Conservation (phyloP, 2,113 vertebrate genomes). For the Isichthys henryi region DNA sequence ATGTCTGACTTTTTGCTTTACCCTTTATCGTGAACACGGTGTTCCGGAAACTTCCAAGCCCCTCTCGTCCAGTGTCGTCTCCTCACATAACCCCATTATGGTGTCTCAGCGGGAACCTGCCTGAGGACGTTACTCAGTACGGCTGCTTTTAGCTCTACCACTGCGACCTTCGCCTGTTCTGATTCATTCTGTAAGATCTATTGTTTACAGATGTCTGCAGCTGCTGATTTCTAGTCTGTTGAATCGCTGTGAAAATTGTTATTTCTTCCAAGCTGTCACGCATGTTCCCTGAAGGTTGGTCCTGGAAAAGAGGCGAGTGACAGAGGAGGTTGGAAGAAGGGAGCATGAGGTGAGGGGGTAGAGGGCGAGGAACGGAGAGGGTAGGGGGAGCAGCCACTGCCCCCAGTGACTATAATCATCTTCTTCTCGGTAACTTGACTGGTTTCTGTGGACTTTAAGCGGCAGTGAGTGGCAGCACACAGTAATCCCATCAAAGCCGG, state of each 20-base stretch:
- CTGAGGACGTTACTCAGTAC: not conserved
- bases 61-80: not conserved
- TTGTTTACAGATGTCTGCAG: not conserved
- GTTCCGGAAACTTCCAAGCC: not conserved
- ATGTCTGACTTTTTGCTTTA: slow-evolving; percentile 1
- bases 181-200: not conserved
- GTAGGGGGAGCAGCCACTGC: not conserved
- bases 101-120: not conserved
- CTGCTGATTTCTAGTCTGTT: not conserved
- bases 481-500: not conserved
- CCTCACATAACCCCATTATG: not conserved
- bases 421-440: not conserved
- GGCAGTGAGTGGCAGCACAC: not conserved
- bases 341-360: not conserved
- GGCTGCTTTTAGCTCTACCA: not conserved
- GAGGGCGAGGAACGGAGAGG: not conserved
- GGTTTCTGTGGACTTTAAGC: not conserved
- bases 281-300: not conserved
- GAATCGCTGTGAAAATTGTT: not conserved
- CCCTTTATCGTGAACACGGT: not conserved
- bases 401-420: not conserved
- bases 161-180: not conserved
- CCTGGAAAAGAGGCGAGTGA: not conserved
- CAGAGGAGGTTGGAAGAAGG: not conserved
- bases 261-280: not conserved